Base-by-base conservation (phyloP, 2,113 vertebrate species). In the Daubentonia madagascariensis region DNA sequence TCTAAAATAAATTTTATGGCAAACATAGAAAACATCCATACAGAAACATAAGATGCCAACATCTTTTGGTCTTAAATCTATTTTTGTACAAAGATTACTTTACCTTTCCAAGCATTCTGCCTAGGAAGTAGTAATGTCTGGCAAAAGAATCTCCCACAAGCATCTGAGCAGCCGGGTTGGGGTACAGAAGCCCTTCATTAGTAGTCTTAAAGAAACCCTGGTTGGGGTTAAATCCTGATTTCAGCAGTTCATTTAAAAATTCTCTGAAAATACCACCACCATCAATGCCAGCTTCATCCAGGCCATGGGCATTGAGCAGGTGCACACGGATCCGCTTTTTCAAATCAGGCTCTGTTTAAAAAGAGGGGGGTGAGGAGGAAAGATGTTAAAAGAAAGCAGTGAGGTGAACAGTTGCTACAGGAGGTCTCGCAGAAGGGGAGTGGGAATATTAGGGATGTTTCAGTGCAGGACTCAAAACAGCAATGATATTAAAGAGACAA, bases 151-250 rank as follows among this genome's bases (percentile, higher is more conserved):
- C 99, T 54, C 99, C 99, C 81, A 99, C 99, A 0, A 99, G 99
- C 99, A 99, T 99, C 98, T 99, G 99, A 5, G 99, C 99, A 28
- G 99, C 99, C 6, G 99, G 99, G 96, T 99, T 99, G 52, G 99
- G 99, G 81, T 99, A 99, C 73, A 99, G 99, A 89, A 99, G 99
- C 10, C 99, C 99, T 96, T 99, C 99, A 48, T 99, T 99, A 92
- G 99, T 99, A 40, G 99, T 99, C 98, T 99, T 99, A 98, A 99
- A 99, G 98, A 99, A 99, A 0, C 99, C 99, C 98, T 99, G 99
- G 98, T 99, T 99, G 85, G 99, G 99, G 95, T 99, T 99, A 98
- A 99, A 99, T 93, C 99, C 99, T 0, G 99, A 99, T 97, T 99
- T 99, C 81, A 99, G 99, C 30, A 99, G 99, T 95, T 99, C 99